Evolutionary conservation across 2,888 invertebrate species (phyloP).

Genomic region (Spodoptera picta): DNA sequence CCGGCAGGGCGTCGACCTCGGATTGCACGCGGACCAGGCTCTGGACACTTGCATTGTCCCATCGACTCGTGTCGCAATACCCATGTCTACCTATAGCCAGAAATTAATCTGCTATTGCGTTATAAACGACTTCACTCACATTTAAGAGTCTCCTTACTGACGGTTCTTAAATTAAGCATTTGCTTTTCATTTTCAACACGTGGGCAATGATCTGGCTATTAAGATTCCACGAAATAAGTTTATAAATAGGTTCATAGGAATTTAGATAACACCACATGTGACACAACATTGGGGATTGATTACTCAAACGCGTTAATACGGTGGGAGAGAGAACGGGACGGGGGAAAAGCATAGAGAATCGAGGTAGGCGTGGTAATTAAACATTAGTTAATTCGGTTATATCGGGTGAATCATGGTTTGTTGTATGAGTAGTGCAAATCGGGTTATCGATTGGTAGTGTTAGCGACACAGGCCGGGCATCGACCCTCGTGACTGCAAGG

Average conservation of each 20-base stretch:
- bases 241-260: constrained; percentile 39
- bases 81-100: constrained; percentile 57
- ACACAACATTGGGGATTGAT: constrained; percentile 40
- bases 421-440: constrained; percentile 76
- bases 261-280: constrained; percentile 34
- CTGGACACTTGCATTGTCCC: constrained; percentile 76
- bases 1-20: constrained; percentile 77
- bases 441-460: constrained; percentile 84
- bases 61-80: constrained; percentile 63
- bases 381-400: constrained; percentile 63
- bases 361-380: constrained; percentile 58
- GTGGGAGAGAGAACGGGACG: constrained; percentile 36
- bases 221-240: constrained; percentile 11
- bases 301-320: constrained; percentile 49
- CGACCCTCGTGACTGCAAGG: constrained; percentile 73
- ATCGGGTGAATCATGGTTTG: constrained; percentile 74
- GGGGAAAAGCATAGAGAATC: constrained; percentile 48
- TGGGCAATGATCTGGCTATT: neutral
- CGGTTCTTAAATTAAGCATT: constrained; percentile 10
- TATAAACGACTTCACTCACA: no score
- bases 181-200: constrained; percentile 6
- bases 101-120: constrained; percentile 7
- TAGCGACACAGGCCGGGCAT: constrained; percentile 75
- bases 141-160: constrained; percentile 10
- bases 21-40: constrained; percentile 68